Conservation (phyloP, 2,113 vertebrate genomes). For the Corydoras maculifer region DNA sequence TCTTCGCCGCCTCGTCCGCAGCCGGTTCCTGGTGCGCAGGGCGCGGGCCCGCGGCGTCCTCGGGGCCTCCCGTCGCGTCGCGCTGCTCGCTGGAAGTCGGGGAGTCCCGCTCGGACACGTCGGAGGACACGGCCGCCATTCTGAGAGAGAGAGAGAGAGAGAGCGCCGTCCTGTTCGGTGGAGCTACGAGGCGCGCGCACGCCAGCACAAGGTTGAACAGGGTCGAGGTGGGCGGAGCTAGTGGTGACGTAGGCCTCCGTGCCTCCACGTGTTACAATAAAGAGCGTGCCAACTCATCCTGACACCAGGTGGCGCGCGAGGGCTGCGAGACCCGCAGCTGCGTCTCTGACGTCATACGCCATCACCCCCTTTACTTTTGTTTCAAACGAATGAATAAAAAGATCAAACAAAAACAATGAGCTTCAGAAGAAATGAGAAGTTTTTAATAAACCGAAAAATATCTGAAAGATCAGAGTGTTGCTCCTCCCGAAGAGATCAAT, state of each 20-base stretch:
- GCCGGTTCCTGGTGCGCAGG: constrained; percentile 60
- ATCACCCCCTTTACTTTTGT: too few relatives aligned
- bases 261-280: constrained; percentile 61
- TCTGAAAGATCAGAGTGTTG: too few relatives aligned
- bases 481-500: too few relatives aligned
- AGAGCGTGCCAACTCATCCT: too few relatives aligned
- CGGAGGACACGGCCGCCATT: constrained; percentile 38
- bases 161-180: background rate
- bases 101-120: constrained; percentile 47
- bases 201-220: constrained; percentile 43
- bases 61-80: constrained; percentile 36
- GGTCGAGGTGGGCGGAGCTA: constrained; percentile 43
- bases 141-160: too few relatives aligned
- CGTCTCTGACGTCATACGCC: too few relatives aligned
- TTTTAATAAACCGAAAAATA: too few relatives aligned
- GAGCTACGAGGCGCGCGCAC: constrained; percentile 36
- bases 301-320: too few relatives aligned
- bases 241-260: constrained; percentile 44
- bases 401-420: too few relatives aligned
- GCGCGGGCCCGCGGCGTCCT: constrained; percentile 53
- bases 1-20: constrained; percentile 51
- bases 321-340: too few relatives aligned
- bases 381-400: too few relatives aligned
- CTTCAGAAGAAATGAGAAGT: too few relatives aligned
- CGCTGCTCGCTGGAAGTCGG: constrained; percentile 30